Conservation (phyloP, 2,113 vertebrate genomes). For the Rhinoderma darwinii region DNA sequence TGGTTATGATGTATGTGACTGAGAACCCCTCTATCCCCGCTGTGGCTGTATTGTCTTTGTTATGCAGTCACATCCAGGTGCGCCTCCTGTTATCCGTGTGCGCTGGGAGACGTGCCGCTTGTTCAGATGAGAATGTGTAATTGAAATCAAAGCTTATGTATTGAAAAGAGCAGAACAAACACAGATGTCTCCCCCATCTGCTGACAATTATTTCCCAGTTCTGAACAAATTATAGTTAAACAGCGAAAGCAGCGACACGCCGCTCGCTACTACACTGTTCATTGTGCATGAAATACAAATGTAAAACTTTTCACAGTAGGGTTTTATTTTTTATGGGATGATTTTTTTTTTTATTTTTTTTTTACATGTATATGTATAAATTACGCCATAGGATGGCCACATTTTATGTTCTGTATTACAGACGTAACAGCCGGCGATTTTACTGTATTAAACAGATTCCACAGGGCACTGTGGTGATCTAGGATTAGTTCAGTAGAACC, state of each 20-base stretch:
- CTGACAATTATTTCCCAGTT: not conserved
- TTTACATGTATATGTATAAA: too few relatives aligned
- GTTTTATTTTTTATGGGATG: too few relatives aligned
- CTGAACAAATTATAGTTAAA: not conserved
- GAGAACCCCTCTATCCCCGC: not conserved
- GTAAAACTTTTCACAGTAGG: not conserved
- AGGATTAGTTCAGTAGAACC: too few relatives aligned
- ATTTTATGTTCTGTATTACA: too few relatives aligned
- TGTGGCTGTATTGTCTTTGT: not conserved
- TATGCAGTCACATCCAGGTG: not conserved
- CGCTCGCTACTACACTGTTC: not conserved
- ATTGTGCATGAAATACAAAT: not conserved
- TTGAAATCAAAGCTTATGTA: not conserved
- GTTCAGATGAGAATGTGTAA: not conserved
- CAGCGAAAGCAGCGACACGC: not conserved
- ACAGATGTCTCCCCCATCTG: constrained; percentile 43
- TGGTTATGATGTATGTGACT: not conserved
- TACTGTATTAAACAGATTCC: too few relatives aligned
- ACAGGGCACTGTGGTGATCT: too few relatives aligned
- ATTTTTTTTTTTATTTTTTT: too few relatives aligned
- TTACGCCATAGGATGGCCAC: too few relatives aligned
- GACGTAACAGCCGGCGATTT: too few relatives aligned
- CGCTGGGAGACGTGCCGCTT: not conserved
- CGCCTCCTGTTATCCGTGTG: too few relatives aligned
- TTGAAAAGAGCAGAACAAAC: constrained; percentile 17